A percentile compares a stretch with the other conserved stretches of the same genome.
Evolutionary conservation across 2,113 vertebrate genomes (phyloP).

Genomic region (Bambusicola thoracicus): DNA sequence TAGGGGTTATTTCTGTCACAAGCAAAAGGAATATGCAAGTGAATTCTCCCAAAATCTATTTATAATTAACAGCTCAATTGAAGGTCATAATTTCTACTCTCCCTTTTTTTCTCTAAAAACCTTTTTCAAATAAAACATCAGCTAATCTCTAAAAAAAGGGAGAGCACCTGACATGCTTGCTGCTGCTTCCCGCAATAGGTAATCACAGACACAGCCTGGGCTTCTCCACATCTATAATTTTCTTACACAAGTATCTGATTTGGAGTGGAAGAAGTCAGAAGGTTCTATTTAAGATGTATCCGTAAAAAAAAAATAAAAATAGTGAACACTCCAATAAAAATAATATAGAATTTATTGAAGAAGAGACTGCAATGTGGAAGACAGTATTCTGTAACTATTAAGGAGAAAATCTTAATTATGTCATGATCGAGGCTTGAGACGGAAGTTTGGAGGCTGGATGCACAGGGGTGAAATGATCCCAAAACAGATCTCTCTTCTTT

Average conservation of each 20-base stretch:
- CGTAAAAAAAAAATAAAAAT: not conserved
- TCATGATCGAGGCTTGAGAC: not conserved
- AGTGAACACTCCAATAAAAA: rapidly evolving
- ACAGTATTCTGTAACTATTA: not conserved
- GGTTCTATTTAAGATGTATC: not conserved
- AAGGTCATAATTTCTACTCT: too few species aligned
- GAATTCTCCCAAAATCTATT: too few species aligned
- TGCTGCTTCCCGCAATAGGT: not conserved
- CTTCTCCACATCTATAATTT: not conserved
- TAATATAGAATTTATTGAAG: not conserved
- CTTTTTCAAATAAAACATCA: too few species aligned
- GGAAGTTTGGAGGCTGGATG: not conserved
- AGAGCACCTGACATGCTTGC: not conserved
- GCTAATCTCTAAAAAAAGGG: not conserved
- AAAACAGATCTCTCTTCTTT: too few species aligned
- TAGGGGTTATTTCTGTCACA: too few species aligned
- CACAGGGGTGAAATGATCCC: too few species aligned
- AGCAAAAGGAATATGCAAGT: too few species aligned
- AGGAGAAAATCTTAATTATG: not conserved
- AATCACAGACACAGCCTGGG: not conserved
- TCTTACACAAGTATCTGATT: not conserved
- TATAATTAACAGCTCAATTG: too few species aligned
- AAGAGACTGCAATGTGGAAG: not conserved
- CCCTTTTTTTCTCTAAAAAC: too few species aligned
- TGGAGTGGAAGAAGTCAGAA: not conserved